Evolutionary conservation across 2,113 vertebrate species (phyloP).

Genomic region (Cricetomys ansorgei): DNA sequence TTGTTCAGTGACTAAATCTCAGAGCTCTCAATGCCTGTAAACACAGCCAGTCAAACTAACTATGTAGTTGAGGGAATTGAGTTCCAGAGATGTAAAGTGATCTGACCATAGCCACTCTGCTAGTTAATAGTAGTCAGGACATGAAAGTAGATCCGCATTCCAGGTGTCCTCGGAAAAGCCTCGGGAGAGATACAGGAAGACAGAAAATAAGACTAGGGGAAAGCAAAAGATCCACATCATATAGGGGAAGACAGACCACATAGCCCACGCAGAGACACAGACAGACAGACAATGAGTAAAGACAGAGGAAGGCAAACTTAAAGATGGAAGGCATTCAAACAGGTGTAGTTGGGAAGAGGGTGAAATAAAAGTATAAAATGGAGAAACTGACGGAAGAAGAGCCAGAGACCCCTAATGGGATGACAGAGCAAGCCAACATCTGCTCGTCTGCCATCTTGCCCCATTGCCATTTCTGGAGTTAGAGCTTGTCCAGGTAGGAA

Average conservation of each 20-base stretch:
- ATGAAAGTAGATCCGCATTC: not conserved
- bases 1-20: slow-evolving; percentile 1
- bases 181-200: not conserved
- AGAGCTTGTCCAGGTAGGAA: not conserved
- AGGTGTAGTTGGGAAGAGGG: not conserved
- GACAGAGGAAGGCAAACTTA: not conserved
- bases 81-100: not conserved
- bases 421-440: not conserved
- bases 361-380: not conserved
- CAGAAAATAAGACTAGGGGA: not conserved
- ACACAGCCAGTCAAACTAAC: not conserved
- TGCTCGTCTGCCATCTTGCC: not conserved
- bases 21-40: not conserved
- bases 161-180: not conserved
- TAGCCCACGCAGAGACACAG: not conserved
- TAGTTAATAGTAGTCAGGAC: not conserved
- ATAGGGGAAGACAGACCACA: not conserved
- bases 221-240: not conserved
- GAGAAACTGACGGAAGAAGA: not conserved
- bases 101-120: not conserved
- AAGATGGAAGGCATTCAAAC: not conserved
- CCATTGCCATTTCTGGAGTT: not conserved
- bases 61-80: not conserved
- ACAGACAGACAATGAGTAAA: not conserved
- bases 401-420: not conserved